A percentile compares a stretch with the other conserved stretches of the same genome.
These are phyloP conservation scores for Herminia tarsipennalis DNA, from an alignment of 2,888 invertebrate genomes.

Conservation along the genomic window DNA sequence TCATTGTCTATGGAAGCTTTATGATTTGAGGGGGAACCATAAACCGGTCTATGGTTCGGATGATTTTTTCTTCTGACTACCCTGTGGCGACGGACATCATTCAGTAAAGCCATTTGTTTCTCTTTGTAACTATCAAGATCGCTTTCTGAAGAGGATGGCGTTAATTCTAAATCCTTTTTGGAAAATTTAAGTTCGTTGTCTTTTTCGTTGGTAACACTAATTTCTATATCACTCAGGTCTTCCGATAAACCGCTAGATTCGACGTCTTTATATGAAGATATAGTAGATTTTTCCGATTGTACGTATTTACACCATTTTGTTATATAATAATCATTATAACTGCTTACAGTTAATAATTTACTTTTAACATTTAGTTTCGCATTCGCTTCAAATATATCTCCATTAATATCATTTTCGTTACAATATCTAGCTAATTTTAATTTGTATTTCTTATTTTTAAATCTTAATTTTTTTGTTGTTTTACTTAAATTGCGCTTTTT, in stretches of 20 bases:
- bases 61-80: constrained; percentile 67
- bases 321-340: constrained; percentile 40
- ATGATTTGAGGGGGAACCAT: constrained; percentile 13
- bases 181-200: constrained; percentile 50
- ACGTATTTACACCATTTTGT: constrained; percentile 60
- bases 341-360: constrained; percentile 52
- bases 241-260: constrained; percentile 52
- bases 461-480: constrained; percentile 32
- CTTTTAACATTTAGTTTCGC: constrained; percentile 54
- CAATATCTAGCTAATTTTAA: constrained; percentile 51
- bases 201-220: constrained; percentile 40
- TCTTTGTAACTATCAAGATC: constrained; percentile 62
- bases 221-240: constrained; percentile 50
- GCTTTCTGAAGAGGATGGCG: constrained; percentile 66
- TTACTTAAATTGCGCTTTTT: constrained; percentile 45
- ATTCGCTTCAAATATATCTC: constrained; percentile 55
- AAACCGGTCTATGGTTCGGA: constrained; percentile 41
- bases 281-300: constrained; percentile 5
- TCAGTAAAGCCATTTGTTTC: constrained; percentile 53
- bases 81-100: constrained; percentile 68
- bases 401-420: constrained; percentile 53
- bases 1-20: constrained; percentile 55
- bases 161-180: constrained; percentile 68
- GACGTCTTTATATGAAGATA: constrained; percentile 16
- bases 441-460: constrained; percentile 46